Conservation (phyloP, 2,113 vertebrate genomes). For the Dryoscopus gambensis region DNA sequence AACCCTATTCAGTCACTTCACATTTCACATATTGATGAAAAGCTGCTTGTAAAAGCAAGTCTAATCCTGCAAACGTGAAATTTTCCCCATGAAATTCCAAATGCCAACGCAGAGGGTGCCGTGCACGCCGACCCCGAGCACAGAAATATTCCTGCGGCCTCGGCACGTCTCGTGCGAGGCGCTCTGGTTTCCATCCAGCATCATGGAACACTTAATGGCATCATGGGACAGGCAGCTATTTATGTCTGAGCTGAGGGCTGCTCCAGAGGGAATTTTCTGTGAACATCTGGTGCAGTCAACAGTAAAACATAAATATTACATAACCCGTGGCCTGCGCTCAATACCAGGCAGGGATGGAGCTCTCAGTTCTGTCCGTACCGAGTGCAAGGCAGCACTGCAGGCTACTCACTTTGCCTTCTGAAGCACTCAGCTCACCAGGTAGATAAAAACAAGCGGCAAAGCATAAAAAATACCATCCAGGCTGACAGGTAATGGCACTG, state of each 20-base stretch:
- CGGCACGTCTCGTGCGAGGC: background rate
- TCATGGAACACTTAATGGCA: background rate
- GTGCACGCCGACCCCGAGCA: background rate
- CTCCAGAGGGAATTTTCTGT: slow-evolving; percentile 35
- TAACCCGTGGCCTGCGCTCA: background rate
- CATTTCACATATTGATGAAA: background rate
- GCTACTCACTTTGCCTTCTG: background rate
- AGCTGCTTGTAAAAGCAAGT: background rate
- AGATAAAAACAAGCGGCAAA: background rate
- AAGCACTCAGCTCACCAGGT: background rate
- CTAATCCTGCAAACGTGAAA: background rate
- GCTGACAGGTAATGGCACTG: background rate
- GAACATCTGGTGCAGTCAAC: slow-evolving; percentile 39
- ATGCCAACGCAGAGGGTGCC: background rate
- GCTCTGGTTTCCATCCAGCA: background rate
- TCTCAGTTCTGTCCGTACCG: background rate
- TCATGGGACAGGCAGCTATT: slow-evolving; percentile 25
- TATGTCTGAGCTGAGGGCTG: slow-evolving; percentile 3
- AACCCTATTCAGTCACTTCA: background rate
- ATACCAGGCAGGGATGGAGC: background rate
- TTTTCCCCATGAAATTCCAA: background rate
- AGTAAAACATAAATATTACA: slow-evolving; percentile 35
- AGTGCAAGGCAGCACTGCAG: background rate
- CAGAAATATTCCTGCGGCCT: background rate
- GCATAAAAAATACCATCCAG: background rate